Base-by-base conservation (phyloP, 2,797 vertebrate species). In the Erpetoichthys calabaricus region DNA sequence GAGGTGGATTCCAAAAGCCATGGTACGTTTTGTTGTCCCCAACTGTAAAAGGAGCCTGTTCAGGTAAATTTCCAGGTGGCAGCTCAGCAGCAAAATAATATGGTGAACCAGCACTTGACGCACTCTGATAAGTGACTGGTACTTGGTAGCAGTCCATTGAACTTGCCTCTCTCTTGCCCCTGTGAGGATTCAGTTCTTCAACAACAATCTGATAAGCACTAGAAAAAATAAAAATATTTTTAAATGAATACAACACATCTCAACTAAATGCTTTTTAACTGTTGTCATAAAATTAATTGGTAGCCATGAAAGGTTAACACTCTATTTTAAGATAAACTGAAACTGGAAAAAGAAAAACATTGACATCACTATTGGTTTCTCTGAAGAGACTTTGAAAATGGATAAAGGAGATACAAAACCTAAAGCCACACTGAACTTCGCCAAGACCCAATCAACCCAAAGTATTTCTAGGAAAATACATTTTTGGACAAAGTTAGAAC, bases 1-100 rank as follows among this genome's bases (percentile, higher is more conserved):
- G 67, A 0, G 94, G 96, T 0, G 95, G 89, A 72, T 99, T 99
- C 95, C 92, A 99, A 76, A 93, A 99, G 53, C 92, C 92, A 65
- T 91, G 90, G 65, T 98, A 98, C 1, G 95, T 98, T 74, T 91
- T 89, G 65, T 99, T 99, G 84, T 99, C 96, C 5, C 96, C 96
- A 62, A 99, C 94, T 0, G 95, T 99, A 70, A 99, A 99, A 0
- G 93, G 90, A 5, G 90, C 79, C 1, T 92, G 91, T 65, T 98
- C 94, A 0, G 86, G 90, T 9, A 99, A 84, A 64, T 86, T 94
- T 63, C 88, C 87, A 1, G 96, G 94, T 3, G 91, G 89, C 6
- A 99, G 79, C 70, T 98, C 91, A 1, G 95, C 96, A 1, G 96
- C 96, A 54, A 92, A 98, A 71, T 98, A 99, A 72, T 98, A 97